A percentile compares a stretch with the other conserved stretches of the same genome.
phyloP scores from a whole-genome alignment of 1,140 invertebrate species.

The Trissolcus basalis region DNA sequence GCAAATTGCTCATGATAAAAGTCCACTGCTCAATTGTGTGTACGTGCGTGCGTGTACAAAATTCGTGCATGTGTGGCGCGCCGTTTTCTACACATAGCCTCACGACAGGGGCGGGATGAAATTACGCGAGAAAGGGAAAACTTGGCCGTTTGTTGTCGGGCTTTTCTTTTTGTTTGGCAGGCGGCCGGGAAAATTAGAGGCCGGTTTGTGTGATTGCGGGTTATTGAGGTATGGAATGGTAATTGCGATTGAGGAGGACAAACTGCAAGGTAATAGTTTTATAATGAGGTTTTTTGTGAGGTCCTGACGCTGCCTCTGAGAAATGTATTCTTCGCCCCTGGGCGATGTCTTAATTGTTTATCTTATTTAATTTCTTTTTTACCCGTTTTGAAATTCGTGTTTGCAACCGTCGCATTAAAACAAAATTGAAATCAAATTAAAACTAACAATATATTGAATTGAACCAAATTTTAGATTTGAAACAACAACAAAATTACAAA shows the following conservation, averaged over 20 bases:
- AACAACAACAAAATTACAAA: no score
- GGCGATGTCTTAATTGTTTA: conserved; percentile 39
- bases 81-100: conserved; percentile 15
- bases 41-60: not conserved
- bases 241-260: conserved; percentile 49
- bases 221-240: conserved; percentile 49
- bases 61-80: not conserved
- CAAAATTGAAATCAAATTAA: no score
- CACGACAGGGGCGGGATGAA: conserved; percentile 27
- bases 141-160: conserved; percentile 21
- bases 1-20: conserved; percentile 47
- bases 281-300: conserved; percentile 50
- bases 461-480: no score
- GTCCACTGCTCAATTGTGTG: conserved; percentile 21
- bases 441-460: no score
- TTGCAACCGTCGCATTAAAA: no score
- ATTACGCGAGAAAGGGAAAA: conserved; percentile 42
- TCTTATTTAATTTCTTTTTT: conserved; percentile 3
- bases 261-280: conserved; percentile 53
- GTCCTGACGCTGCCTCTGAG: not conserved
- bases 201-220: conserved; percentile 50
- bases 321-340: not conserved
- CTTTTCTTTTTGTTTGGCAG: conserved; percentile 35
- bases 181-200: conserved; percentile 47
- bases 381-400: not conserved